Conservation (phyloP, 2,888 invertebrate genomes). For the Tricholauxania praeusta region DNA sequence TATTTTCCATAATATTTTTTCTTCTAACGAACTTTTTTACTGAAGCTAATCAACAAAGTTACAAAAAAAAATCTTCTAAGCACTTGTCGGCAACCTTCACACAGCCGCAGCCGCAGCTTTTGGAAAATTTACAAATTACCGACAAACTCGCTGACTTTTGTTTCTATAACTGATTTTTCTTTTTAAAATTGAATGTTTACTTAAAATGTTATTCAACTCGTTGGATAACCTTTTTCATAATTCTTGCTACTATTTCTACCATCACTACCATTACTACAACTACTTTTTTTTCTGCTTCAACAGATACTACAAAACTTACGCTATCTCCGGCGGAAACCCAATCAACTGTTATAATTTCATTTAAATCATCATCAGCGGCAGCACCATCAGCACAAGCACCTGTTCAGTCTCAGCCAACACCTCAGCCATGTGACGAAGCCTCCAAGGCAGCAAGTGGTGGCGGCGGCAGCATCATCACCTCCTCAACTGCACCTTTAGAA, state of each 20-base stretch:
- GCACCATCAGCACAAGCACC: conserved; percentile 44
- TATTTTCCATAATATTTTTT: too few relatives aligned
- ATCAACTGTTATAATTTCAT: conserved; percentile 68
- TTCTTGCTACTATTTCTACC: too few relatives aligned
- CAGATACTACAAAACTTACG: conserved; percentile 49
- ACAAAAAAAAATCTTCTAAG: too few relatives aligned
- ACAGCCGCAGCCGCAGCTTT: too few relatives aligned
- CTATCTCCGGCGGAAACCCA: conserved; percentile 62
- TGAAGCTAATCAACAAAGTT: too few relatives aligned
- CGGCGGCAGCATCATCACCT: conserved; percentile 34
- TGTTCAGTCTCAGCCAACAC: conserved; percentile 60
- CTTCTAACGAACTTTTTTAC: too few relatives aligned
- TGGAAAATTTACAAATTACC: too few relatives aligned
- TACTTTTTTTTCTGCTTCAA: conserved; percentile 48
- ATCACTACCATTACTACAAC: conserved; percentile 3
- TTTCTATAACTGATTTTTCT: not conserved
- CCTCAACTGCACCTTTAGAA: conserved; percentile 39
- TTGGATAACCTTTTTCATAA: too few relatives aligned
- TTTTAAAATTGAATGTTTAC: not conserved
- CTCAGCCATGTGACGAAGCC: conserved; percentile 75
- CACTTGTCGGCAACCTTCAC: too few relatives aligned
- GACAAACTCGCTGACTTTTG: not conserved
- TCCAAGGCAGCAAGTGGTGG: conserved; percentile 79
- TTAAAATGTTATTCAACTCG: not conserved
- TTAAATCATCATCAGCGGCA: conserved; percentile 66